Evolutionary conservation across 1,140 invertebrate species (phyloP).

Genomic region (Drosophila arizonae): DNA sequence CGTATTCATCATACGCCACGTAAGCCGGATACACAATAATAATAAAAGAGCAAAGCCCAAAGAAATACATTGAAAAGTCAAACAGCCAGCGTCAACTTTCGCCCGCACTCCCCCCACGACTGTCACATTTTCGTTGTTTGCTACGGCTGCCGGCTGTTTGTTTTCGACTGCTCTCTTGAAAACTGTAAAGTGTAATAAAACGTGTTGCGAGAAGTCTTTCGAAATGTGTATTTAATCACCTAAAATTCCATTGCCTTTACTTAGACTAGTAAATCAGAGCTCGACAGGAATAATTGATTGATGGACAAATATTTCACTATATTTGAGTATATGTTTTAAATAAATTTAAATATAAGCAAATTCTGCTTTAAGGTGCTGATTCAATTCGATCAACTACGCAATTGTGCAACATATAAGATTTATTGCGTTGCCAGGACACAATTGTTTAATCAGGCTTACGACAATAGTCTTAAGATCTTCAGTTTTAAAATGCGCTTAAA

Average conservation of each 20-base stretch:
- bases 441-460: too few relatives aligned
- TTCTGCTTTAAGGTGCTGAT: too few relatives aligned
- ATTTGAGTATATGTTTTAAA: too few relatives aligned
- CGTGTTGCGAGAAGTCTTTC: not conserved
- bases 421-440: too few relatives aligned
- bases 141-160: not conserved
- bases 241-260: not conserved
- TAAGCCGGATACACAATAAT: conserved; percentile 74
- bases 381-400: too few relatives aligned
- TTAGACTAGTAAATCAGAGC: too few relatives aligned
- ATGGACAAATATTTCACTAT: too few relatives aligned
- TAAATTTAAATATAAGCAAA: too few relatives aligned
- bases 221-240: not conserved
- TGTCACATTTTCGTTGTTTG: not conserved
- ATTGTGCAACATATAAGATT: too few relatives aligned
- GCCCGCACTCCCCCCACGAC: not conserved
- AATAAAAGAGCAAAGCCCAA: conserved; percentile 30
- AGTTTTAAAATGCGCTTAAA: too few relatives aligned
- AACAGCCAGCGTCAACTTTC: not conserved
- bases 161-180: not conserved
- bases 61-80: conserved; percentile 6
- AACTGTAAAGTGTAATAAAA: conserved; percentile 1
- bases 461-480: too few relatives aligned
- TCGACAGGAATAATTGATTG: too few relatives aligned
- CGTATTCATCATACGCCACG: conserved; percentile 71